Evolutionary conservation across 2,797 vertebrate genomes (phyloP).

Genomic region (Typhlichthys eigenmanni): DNA sequence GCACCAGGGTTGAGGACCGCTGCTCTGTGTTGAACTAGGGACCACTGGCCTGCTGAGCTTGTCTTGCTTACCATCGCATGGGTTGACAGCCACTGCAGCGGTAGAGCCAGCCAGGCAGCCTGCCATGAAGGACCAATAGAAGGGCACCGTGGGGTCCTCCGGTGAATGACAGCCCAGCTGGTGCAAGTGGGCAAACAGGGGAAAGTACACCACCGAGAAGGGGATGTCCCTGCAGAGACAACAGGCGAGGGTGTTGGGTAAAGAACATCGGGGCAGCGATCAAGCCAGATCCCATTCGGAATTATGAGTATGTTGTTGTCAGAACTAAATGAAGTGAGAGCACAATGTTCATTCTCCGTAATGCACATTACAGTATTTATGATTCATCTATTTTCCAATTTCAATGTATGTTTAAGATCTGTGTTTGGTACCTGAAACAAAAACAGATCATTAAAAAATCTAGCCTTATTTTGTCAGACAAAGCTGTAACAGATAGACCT

Average conservation of each 20-base stretch:
- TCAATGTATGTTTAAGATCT: too few relatives aligned
- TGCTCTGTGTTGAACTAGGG: neutral
- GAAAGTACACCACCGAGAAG: slow-evolving; percentile 85
- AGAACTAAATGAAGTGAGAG: too few relatives aligned
- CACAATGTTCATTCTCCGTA: too few relatives aligned
- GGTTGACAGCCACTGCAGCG: slow-evolving; percentile 82
- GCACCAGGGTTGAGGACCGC: too few relatives aligned
- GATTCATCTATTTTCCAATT: too few relatives aligned
- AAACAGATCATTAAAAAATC: too few relatives aligned
- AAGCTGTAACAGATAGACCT: too few relatives aligned
- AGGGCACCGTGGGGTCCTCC: slow-evolving; percentile 71
- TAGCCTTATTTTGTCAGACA: too few relatives aligned
- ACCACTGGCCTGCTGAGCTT: neutral
- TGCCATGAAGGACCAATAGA: slow-evolving; percentile 83
- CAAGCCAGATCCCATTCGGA: neutral
- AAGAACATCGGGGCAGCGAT: neutral
- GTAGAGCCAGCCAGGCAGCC: slow-evolving; percentile 80
- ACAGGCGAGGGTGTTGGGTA: neutral
- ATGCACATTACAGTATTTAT: too few relatives aligned
- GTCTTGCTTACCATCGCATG: slow-evolving; percentile 79
- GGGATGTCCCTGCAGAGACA: slow-evolving; percentile 79
- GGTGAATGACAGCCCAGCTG: slow-evolving; percentile 72
- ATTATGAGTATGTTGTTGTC: too few relatives aligned
- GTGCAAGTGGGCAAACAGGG: slow-evolving; percentile 83
- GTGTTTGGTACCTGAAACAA: too few relatives aligned